Evolutionary conservation across 2,888 invertebrate species (phyloP).

Genomic region (Rhagophthalmus giganteus): DNA sequence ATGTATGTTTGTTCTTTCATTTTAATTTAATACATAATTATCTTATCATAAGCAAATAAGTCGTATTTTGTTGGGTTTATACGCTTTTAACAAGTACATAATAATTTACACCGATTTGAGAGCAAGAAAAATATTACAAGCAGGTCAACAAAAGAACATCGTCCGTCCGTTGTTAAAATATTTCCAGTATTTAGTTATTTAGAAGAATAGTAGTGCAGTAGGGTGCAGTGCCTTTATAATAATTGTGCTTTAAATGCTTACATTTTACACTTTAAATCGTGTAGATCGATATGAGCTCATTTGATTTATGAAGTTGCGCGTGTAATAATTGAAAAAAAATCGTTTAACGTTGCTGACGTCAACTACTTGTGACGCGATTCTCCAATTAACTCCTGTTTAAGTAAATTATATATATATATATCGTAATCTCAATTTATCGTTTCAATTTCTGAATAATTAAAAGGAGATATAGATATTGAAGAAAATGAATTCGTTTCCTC

Average conservation of each 20-base stretch:
- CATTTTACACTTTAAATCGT: not conserved
- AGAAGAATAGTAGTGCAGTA: constrained; percentile 1
- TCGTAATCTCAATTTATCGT: too few relatives aligned
- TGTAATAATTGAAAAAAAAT: constrained; percentile 13
- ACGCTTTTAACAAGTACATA: constrained; percentile 3
- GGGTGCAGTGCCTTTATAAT: not conserved
- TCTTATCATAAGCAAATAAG: constrained; percentile 21
- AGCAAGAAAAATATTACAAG: not conserved
- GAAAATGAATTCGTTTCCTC: too few relatives aligned
- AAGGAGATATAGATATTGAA: too few relatives aligned
- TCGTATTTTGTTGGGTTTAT: constrained; percentile 6
- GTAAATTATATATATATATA: too few relatives aligned
- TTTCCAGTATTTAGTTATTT: not conserved
- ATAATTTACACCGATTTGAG: constrained; percentile 3
- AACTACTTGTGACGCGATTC: constrained; percentile 15
- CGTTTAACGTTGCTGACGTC: constrained; percentile 16
- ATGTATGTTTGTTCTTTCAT: constrained; percentile 31
- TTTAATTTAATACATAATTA: constrained; percentile 23
- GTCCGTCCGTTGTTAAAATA: not conserved
- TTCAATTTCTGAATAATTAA: too few relatives aligned
- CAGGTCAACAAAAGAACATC: not conserved
- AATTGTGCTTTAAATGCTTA: not conserved
- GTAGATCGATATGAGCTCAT: constrained; percentile 1
- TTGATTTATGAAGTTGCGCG: constrained; percentile 5
- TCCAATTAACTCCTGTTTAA: constrained; percentile 20